These are phyloP conservation scores for Ennomos fuscantarius DNA, from an alignment of 2,888 invertebrate genomes.

Conservation along the genomic window DNA sequence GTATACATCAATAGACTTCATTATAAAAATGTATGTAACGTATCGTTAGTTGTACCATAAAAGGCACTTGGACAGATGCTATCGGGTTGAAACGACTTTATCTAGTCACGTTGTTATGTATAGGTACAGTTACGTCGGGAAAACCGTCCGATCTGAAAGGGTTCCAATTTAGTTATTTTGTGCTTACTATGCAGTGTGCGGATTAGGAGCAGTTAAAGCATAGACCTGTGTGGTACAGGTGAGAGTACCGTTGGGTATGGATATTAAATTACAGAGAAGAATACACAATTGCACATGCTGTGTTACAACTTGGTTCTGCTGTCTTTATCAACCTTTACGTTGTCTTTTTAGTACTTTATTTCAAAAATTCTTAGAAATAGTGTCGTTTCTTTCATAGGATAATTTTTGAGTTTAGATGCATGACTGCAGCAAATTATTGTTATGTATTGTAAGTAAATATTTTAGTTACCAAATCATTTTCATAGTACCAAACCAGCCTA, in stretches of 20 bases:
- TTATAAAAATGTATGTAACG: constrained; percentile 40
- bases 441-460: background rate
- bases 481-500: background rate
- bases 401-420: no score
- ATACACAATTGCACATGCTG: background rate
- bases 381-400: no score
- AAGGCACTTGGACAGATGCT: constrained; percentile 57
- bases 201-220: constrained; percentile 27
- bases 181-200: constrained; percentile 41
- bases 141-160: constrained; percentile 52
- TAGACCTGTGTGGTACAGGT: background rate
- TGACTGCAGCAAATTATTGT: no score
- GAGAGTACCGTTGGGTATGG: constrained; percentile 3
- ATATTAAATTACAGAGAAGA: constrained; percentile 5
- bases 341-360: no score
- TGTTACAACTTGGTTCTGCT: no score
- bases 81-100: constrained; percentile 61
- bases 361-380: no score
- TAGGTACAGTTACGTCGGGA: constrained; percentile 59
- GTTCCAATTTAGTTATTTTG: constrained; percentile 52
- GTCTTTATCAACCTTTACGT: no score
- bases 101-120: constrained; percentile 58
- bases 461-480: background rate
- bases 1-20: constrained; percentile 35
- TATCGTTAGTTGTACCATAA: constrained; percentile 49